Percentiles rank a stretch among this genome's conserved stretches.
These are phyloP conservation scores for Agelas oroides DNA, from an alignment of 37 sponge, comb jelly and placozoan genomes.

Conservation along the genomic window DNA sequence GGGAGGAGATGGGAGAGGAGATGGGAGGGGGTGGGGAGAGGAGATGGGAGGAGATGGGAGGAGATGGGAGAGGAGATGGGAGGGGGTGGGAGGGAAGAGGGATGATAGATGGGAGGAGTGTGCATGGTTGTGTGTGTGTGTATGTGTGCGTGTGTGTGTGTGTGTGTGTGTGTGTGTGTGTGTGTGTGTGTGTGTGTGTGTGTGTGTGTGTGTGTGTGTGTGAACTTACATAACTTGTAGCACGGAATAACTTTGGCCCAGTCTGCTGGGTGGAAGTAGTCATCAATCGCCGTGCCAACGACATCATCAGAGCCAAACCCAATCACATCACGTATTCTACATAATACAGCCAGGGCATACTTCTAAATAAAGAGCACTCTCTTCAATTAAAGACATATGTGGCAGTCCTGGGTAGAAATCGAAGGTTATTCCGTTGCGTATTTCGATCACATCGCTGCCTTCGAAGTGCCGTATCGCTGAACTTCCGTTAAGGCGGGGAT, in stretches of 20 bases:
- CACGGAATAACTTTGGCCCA: slow-evolving; percentile 29
- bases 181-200: slow-evolving; percentile 38
- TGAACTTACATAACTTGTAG: slow-evolving; percentile 33
- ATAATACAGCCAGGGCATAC: neutral
- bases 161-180: neutral
- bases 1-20: neutral
- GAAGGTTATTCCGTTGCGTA: too few species aligned
- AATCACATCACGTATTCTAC: slow-evolving; percentile 44
- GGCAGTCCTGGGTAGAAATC: too few species aligned
- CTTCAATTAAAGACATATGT: neutral
- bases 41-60: neutral
- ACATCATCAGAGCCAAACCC: slow-evolving; percentile 62
- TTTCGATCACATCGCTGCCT: too few species aligned
- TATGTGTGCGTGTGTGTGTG: slow-evolving; percentile 19
- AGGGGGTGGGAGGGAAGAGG: neutral
- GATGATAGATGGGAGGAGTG: neutral
- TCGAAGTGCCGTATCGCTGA: too few species aligned
- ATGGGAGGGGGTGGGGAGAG: neutral
- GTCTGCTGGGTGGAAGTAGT: slow-evolving; percentile 81
- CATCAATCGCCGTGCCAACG: slow-evolving; percentile 38
- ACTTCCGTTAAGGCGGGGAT: too few species aligned
- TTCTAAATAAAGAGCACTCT: neutral
- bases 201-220: neutral
- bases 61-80: neutral
- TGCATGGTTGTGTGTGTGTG: neutral